Conservation (phyloP, 2,113 vertebrate species). For the Festucalex cinctus region DNA sequence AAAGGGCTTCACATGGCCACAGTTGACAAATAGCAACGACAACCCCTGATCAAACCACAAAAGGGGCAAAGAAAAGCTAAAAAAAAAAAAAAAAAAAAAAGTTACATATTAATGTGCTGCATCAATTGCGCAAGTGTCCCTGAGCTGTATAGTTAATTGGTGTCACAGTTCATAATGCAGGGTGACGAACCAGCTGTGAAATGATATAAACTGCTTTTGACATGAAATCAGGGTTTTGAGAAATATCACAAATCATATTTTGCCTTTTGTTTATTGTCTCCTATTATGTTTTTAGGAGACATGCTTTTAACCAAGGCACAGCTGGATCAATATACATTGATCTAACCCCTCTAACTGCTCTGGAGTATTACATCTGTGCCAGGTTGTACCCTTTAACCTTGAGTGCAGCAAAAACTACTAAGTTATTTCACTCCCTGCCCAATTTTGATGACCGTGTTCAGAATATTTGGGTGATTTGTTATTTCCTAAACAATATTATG, state of each 20-base stretch:
- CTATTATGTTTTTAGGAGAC: conserved; percentile 17
- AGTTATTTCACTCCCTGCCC: conserved; percentile 54
- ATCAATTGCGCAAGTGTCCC: not conserved
- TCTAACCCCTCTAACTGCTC: conserved; percentile 61
- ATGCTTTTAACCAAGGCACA: conserved; percentile 21
- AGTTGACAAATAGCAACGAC: no score
- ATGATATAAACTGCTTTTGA: not conserved
- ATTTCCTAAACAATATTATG: no score
- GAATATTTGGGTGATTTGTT: no score
- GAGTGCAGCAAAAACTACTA: conserved; percentile 32
- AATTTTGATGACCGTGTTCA: no score
- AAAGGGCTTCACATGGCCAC: no score
- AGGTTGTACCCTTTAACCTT: conserved; percentile 59
- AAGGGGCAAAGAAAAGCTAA: no score
- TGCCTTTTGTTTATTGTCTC: not conserved
- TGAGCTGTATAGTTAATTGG: not conserved
- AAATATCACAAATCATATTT: not conserved
- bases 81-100: no score
- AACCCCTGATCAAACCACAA: no score
- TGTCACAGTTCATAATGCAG: not conserved
- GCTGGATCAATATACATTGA: conserved; percentile 72
- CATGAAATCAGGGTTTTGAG: not conserved
- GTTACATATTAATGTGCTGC: conserved; percentile 1
- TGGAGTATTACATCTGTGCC: conserved; percentile 65
- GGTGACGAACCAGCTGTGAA: not conserved